phyloP scores from a whole-genome alignment of 2,113 vertebrate species.

The Aptenodytes forsteri region DNA sequence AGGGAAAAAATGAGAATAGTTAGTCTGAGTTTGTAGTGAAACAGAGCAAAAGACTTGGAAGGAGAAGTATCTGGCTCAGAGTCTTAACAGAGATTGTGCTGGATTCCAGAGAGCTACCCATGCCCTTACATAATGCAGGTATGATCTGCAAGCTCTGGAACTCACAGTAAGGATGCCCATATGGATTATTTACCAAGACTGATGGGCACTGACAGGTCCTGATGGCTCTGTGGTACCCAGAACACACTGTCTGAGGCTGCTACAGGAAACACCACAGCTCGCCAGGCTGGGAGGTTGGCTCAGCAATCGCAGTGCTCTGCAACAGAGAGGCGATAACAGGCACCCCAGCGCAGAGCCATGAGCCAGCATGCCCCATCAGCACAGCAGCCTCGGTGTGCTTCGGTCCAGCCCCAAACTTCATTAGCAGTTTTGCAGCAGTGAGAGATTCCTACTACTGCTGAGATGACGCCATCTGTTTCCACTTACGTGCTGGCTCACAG shows the following conservation, averaged over 20 bases:
- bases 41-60: neutral
- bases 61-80: neutral
- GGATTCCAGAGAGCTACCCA: neutral
- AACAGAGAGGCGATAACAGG: neutral
- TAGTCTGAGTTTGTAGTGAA: neutral
- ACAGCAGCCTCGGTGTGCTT: neutral
- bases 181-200: neutral
- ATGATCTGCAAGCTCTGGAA: neutral
- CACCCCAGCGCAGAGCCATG: neutral
- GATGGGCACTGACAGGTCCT: neutral
- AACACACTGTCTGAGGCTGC: neutral
- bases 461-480: constrained; percentile 30
- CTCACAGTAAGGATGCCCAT: neutral
- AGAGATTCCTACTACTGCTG: neutral
- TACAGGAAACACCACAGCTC: neutral
- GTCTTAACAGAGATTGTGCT: neutral
- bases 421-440: constrained; percentile 15
- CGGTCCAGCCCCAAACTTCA: neutral
- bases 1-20: neutral
- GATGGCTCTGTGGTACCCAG: neutral
- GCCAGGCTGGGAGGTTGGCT: rapidly evolving
- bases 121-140: neutral
- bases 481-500: neutral
- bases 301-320: neutral
- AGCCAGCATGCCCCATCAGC: neutral